Conservation (phyloP, 2,888 invertebrate species). For the Serripes groenlandicus region DNA sequence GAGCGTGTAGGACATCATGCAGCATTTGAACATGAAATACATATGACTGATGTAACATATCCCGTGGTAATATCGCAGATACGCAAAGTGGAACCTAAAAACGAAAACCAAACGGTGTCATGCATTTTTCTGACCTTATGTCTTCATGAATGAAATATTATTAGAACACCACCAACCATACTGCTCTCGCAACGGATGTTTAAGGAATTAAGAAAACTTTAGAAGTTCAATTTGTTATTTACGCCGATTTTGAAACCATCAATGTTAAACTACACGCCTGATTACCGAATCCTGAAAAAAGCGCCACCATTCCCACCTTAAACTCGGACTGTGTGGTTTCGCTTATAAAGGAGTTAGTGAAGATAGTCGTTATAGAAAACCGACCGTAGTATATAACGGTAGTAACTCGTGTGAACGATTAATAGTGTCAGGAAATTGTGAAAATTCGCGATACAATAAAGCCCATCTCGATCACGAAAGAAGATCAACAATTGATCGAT, state of each 20-base stretch:
- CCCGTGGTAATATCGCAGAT: constrained; percentile 39
- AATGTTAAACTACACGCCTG: constrained; percentile 33
- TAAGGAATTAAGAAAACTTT: constrained; percentile 43
- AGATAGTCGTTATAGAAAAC: constrained; percentile 46
- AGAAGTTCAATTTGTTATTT: constrained; percentile 42
- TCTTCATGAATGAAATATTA: constrained; percentile 9
- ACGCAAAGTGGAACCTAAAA: constrained; percentile 45
- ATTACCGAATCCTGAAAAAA: constrained; percentile 31
- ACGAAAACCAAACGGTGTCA: constrained; percentile 8
- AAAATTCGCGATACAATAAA: constrained; percentile 27
- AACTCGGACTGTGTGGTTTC: constrained; percentile 43
- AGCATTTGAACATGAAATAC: constrained; percentile 24
- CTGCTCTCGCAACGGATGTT: constrained; percentile 36
- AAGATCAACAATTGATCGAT: not conserved
- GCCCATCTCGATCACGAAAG: constrained; percentile 38
- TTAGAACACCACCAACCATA: constrained; percentile 33
- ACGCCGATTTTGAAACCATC: too few relatives aligned
- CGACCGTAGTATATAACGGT: constrained; percentile 44
- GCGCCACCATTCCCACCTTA: constrained; percentile 13
- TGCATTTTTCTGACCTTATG: constrained; percentile 39
- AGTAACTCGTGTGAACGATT: constrained; percentile 15
- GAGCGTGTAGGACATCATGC: constrained; percentile 28
- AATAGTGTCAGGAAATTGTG: constrained; percentile 34
- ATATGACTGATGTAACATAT: constrained; percentile 44
- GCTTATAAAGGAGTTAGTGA: constrained; percentile 48